Conservation (phyloP, 2,797 vertebrate genomes). For the Acanthurus tractus region DNA sequence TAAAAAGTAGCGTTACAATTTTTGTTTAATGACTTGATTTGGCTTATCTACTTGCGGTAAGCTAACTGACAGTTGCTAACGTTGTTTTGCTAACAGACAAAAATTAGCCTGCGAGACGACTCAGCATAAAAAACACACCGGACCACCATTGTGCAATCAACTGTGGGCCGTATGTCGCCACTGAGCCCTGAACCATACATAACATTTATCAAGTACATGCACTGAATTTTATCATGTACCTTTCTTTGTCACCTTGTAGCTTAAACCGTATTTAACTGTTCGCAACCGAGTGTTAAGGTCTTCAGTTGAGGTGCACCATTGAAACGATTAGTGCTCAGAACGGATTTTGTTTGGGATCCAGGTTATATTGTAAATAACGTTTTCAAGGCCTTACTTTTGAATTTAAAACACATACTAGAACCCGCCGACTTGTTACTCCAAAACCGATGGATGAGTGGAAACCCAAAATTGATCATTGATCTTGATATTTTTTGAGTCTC, state of each 20-base stretch:
- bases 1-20: neutral
- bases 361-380: neutral
- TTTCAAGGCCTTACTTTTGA: neutral
- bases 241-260: neutral
- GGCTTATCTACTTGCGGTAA: conserved; percentile 5
- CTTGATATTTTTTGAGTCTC: neutral
- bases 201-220: neutral
- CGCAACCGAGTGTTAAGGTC: neutral
- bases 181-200: conserved; percentile 6
- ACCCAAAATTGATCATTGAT: too few species aligned
- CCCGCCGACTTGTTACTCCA: neutral
- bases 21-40: neutral
- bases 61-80: conserved; percentile 57
- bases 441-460: neutral
- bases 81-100: conserved; percentile 76
- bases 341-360: conserved; percentile 7
- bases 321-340: neutral
- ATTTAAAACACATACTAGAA: neutral
- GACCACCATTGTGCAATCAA: conserved; percentile 79
- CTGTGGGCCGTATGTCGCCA: conserved; percentile 35
- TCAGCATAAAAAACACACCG: conserved; percentile 80
- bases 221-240: neutral
- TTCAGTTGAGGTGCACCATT: conserved; percentile 4
- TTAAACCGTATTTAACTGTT: neutral
- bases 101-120: conserved; percentile 80